Percentiles rank a stretch among this genome's conserved stretches.
phyloP scores from a whole-genome alignment of 1,140 invertebrate genomes.

The Hypsibius dujardini region DNA sequence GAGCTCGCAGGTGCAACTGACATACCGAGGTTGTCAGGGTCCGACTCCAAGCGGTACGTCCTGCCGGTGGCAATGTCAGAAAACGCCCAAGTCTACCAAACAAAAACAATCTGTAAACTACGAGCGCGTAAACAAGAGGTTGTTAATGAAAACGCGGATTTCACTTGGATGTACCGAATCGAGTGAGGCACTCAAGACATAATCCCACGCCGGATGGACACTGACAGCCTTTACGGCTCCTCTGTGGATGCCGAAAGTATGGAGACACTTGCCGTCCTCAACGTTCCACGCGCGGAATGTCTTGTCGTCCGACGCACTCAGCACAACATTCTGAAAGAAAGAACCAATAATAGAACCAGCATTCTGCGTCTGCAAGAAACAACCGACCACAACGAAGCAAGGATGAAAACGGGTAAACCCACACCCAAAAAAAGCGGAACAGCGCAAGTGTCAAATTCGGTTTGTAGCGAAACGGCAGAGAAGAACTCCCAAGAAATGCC shows the following conservation, averaged over 20 bases:
- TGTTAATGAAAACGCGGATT: background rate
- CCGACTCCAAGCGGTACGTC: background rate
- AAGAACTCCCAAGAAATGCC: no score
- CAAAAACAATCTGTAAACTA: no score
- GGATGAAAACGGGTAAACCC: no score
- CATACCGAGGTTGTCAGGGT: background rate
- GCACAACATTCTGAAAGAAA: background rate
- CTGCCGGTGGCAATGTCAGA: background rate
- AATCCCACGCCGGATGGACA: background rate
- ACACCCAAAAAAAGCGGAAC: no score
- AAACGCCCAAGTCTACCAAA: background rate
- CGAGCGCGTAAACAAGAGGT: no score
- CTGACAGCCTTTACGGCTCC: background rate
- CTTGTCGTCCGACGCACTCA: background rate
- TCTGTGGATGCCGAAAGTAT: background rate
- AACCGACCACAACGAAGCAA: no score
- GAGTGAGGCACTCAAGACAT: background rate
- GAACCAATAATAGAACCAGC: background rate
- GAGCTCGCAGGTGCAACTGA: no score
- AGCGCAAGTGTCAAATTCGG: no score
- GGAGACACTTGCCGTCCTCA: background rate
- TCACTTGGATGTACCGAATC: background rate
- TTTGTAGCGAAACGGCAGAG: no score
- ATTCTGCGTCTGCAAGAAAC: background rate
- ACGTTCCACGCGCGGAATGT: background rate